Evolutionary conservation across 1,140 invertebrate genomes (phyloP).

Genomic region (Probaryconus sp.): DNA sequence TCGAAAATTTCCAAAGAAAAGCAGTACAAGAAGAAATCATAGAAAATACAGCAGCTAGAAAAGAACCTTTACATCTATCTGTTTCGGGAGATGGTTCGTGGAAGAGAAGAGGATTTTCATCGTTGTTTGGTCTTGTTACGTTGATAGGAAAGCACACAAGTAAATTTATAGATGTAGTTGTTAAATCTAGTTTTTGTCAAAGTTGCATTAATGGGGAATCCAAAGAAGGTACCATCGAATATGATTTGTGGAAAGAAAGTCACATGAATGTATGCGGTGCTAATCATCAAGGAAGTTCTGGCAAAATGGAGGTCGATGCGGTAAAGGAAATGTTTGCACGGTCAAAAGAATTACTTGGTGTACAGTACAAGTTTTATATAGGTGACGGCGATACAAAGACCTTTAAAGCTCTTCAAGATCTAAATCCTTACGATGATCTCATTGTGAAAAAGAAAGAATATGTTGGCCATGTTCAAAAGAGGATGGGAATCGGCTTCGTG

Average conservation of each 20-base stretch:
- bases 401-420: constrained; percentile 15
- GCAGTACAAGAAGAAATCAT: constrained; percentile 1
- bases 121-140: no score
- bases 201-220: background rate
- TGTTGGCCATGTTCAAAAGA: constrained; percentile 10
- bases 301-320: background rate
- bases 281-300: background rate
- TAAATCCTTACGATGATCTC: constrained; percentile 11
- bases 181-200: background rate
- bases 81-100: background rate
- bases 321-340: constrained; percentile 2
- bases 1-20: constrained; percentile 6
- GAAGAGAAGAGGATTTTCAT: no score
- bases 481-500: constrained; percentile 26
- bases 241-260: background rate
- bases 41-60: constrained; percentile 2
- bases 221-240: background rate
- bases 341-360: constrained; percentile 12
- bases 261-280: background rate
- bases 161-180: no score
- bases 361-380: constrained; percentile 12
- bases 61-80: constrained; percentile 1
- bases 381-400: constrained; percentile 17
- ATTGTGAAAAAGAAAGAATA: constrained; percentile 19
- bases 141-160: constrained; percentile 5